Evolutionary conservation across 2,888 invertebrate genomes (phyloP), one percentile per base, ranked within the genome.

Genomic region (Dichetophora obliterata): DNA sequence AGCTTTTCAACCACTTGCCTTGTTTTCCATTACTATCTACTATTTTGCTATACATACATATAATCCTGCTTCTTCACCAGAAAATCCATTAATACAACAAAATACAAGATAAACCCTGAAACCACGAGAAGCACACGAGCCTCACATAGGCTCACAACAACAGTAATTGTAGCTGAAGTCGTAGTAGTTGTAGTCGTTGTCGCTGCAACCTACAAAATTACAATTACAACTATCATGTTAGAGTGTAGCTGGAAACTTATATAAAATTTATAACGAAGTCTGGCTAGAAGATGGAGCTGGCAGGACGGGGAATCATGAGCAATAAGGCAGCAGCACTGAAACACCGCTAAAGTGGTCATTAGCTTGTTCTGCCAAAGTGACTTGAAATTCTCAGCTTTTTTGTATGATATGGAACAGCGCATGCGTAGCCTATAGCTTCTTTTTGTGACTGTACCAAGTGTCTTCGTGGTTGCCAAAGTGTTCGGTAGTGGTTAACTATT

Each of bases 51-150:
- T 43, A n/a, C n/a, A n/a, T n/a, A n/a, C n/a, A n/a, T n/a, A 11
- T 43, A 43, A 43, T 43, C 43, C 43, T 43, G 43, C 43, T 43
- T 43, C n/a, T 54, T 54, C 22, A 54, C 19, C 54, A 54, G 54
- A 31, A 31, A 63, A 34, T 31, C 63, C 63, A 63, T 63, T 63
- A 63, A 63, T 63, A 63, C 63, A 63, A 63, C 63, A 63, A 63
- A 63, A 63, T 31, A 63, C 63, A 22, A 63, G 63, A 63, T 63
- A 63, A 63, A 63, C 63, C 63, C 27, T 31, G 27, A 31, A 63
- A 63, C 57, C 57, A 59, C 57, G 57, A 24, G 57, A 11, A 63
- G 34, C 63, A 63, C 54, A 54, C 63, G 63, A 63, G 63, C 27
- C 16, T 14, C 63, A 63, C 31, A 27, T 31, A 31, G 31, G 14